Evolutionary conservation across 2,888 invertebrate genomes (phyloP).

Genomic region (Tachina fera): DNA sequence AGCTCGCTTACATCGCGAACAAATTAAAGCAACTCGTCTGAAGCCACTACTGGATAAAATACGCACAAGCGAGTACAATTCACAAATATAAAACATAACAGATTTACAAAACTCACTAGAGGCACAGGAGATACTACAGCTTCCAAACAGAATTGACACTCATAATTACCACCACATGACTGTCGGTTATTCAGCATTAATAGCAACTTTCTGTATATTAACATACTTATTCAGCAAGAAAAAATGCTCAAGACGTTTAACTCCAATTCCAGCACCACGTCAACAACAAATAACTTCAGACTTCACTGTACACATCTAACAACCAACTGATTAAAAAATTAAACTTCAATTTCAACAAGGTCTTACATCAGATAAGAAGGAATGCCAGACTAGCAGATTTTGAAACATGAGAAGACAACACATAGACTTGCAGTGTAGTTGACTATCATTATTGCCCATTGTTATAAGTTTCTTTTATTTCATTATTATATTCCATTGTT

Average conservation of each 20-base stretch:
- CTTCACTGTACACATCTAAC: not conserved
- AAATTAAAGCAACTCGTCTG: not conserved
- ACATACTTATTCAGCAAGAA: not conserved
- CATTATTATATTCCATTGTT: too few species aligned
- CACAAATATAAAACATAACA: slow-evolving; percentile 10
- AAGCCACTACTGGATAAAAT: slow-evolving; percentile 12
- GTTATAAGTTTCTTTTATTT: too few species aligned
- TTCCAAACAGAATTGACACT: not conserved
- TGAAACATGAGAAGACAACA: too few species aligned
- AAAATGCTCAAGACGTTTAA: not conserved
- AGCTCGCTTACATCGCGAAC: slow-evolving; percentile 5
- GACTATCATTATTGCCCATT: too few species aligned
- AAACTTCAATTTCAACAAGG: too few species aligned
- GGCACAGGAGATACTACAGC: too few species aligned
- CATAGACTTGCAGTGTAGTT: too few species aligned
- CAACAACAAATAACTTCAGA: not conserved
- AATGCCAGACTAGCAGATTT: too few species aligned
- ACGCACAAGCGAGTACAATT: not conserved
- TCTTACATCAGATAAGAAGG: too few species aligned
- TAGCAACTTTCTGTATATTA: not conserved
- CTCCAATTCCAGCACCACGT: slow-evolving; percentile 4
- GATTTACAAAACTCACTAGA: not conserved
- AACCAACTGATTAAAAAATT: too few species aligned
- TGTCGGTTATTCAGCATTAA: not conserved
- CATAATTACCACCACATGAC: slow-evolving; percentile 16